phyloP scores from a whole-genome alignment of 2,888 invertebrate genomes.

The Cotesia congregata region DNA sequence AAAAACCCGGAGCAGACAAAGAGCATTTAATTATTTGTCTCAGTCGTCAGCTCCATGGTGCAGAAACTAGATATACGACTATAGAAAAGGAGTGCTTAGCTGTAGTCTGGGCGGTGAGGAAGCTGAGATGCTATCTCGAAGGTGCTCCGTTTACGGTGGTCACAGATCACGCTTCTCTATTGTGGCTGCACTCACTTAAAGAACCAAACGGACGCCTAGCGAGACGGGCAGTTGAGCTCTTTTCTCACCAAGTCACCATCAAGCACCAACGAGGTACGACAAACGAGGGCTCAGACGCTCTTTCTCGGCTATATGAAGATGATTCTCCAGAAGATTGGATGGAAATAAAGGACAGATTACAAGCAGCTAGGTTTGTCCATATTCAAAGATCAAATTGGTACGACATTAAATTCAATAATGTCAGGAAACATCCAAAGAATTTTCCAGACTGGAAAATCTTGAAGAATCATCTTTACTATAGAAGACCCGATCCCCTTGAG shows the following conservation, averaged over 20 bases:
- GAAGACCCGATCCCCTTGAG: neutral
- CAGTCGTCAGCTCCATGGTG: conserved; percentile 35
- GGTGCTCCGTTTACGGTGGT: conserved; percentile 48
- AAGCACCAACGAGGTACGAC: neutral
- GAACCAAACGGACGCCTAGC: neutral
- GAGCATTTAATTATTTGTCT: conserved; percentile 45
- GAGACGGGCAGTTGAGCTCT: neutral
- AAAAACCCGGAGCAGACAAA: neutral
- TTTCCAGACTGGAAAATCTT: neutral
- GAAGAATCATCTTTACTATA: neutral
- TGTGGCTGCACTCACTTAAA: neutral
- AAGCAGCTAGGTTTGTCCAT: neutral
- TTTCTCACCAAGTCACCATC: neutral
- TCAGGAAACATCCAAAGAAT: neutral
- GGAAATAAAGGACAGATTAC: too few species aligned
- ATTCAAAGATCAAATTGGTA: neutral
- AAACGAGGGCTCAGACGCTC: conserved; percentile 9
- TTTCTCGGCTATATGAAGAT: neutral
- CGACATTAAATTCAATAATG: neutral
- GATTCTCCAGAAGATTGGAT: neutral
- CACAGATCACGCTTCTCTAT: neutral
- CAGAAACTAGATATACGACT: conserved; percentile 41
- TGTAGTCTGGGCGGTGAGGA: conserved; percentile 23
- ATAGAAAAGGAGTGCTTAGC: conserved; percentile 51
- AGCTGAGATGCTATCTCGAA: conserved; percentile 51